phyloP scores from a whole-genome alignment of 2,888 invertebrate species.

The Cheilosia grossa region DNA sequence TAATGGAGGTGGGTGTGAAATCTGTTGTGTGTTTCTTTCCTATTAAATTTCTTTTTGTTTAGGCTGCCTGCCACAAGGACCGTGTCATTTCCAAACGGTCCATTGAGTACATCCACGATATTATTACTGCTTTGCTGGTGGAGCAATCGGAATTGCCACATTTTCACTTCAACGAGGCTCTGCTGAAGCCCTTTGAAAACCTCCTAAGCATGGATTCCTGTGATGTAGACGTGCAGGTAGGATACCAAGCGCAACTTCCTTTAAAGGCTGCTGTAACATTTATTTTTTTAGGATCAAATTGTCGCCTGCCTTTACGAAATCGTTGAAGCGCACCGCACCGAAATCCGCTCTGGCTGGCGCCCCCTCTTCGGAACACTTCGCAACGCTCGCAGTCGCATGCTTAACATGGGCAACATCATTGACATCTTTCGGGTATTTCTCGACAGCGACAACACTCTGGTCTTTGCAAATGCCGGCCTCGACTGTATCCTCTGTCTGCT shows the following conservation, averaged over 20 bases:
- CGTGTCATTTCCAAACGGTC: constrained; percentile 94
- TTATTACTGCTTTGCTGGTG: constrained; percentile 93
- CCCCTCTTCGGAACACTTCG: constrained; percentile 96
- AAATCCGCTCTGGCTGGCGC: constrained; percentile 98
- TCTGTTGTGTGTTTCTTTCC: not conserved
- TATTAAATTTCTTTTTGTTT: constrained; percentile 60
- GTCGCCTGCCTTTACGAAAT: constrained; percentile 98
- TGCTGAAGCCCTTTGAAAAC: constrained; percentile 97
- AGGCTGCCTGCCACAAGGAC: constrained; percentile 96
- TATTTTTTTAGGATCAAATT: constrained; percentile 89
- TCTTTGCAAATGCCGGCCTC: constrained; percentile 96
- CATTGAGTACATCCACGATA: constrained; percentile 95
- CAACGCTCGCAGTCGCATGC: constrained; percentile 89
- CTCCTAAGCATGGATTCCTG: constrained; percentile 96
- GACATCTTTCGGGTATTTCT: constrained; percentile 98
- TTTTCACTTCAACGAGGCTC: constrained; percentile 97
- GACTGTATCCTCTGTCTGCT: constrained; percentile 96
- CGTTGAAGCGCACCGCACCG: constrained; percentile 96
- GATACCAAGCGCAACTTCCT: not conserved
- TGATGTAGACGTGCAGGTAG: constrained; percentile 95
- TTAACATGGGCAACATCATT: constrained; percentile 87
- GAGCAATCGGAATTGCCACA: constrained; percentile 95
- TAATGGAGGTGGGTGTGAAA: constrained; percentile 90
- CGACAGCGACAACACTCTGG: constrained; percentile 95
- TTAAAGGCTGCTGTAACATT: not conserved